Base-by-base conservation (phyloP, 2,113 vertebrate species). In the Pontoporia blainvillei region DNA sequence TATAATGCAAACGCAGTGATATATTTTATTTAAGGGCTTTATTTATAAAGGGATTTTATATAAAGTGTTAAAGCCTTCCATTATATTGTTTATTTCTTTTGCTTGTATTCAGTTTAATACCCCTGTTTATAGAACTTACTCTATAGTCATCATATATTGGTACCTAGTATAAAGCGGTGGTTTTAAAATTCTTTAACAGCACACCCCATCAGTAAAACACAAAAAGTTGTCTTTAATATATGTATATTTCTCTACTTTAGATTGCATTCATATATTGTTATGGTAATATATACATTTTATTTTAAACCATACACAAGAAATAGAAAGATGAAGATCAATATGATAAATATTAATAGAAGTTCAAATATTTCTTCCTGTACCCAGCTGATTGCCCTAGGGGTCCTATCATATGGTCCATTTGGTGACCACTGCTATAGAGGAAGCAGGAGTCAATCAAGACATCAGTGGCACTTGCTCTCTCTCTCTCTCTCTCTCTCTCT, bases 311-410 rank as follows among this genome's bases (percentile, higher is more conserved):
- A 52, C 6, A 67, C 5, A 23, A 78, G 57, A 93, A 66, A 41
- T 76, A 89, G 46, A 76, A 78, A 92, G 5, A 39, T 81, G 20
- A 91, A 61, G 14, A 97, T 82, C 7, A 79, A 25, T 59, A 14
- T 73, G 10, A 64, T 86, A 64, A 90, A 79, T 89, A 67, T 82
- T 71, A 96, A 87, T 96, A n/a, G 11, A 92, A 96, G 2, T 85
- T 41, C 11, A 91, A 69, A 69, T 85, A 44, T 34, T 91, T 90
- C 23, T 85, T 67, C 31, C 15, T 91, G 0, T 71, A 36, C 20
- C 23, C 59, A 59, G 39, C 15, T 21, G 54, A 27, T 67, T 88
- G 61, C 23, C 18, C 25, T 87, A 29, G 13, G 44, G 7, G 87
- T 94, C 34, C 61, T 75, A 15, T 49, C 7, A 29, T 49, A 11